Conservation (phyloP, 2,113 vertebrate species). For the Myodes glareolus region DNA sequence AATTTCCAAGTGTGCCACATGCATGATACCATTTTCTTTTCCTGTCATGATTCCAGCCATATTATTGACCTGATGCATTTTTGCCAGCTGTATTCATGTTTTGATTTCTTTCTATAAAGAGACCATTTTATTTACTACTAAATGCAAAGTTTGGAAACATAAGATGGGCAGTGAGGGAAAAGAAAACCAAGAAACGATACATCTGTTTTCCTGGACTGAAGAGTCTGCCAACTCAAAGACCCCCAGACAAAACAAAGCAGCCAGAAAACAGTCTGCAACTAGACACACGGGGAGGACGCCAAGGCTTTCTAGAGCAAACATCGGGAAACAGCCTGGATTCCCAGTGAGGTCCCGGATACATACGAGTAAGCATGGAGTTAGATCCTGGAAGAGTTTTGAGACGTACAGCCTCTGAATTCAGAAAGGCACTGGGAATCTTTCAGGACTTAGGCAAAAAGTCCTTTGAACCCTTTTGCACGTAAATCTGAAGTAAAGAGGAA, state of each 20-base stretch:
- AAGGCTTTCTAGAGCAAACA: not conserved
- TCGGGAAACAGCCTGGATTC: conserved; percentile 25
- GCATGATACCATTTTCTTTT: not conserved
- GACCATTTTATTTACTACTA: conserved; percentile 33
- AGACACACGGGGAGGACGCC: not conserved
- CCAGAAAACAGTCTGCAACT: conserved; percentile 4
- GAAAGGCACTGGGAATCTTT: not conserved
- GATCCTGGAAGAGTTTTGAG: not conserved
- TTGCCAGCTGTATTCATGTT: conserved; percentile 27
- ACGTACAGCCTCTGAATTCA: not conserved
- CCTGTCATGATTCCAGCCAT: not conserved
- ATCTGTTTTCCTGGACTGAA: not conserved
- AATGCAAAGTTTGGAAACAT: conserved; percentile 1
- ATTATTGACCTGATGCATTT: conserved; percentile 17
- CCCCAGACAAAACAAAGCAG: not conserved
- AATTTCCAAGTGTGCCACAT: conserved; percentile 14
- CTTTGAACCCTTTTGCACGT: not conserved
- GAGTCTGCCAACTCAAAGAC: not conserved
- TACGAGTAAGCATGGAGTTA: not conserved
- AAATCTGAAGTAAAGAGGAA: conserved; percentile 7
- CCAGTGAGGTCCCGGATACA: not conserved
- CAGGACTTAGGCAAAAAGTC: not conserved
- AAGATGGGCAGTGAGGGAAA: not conserved
- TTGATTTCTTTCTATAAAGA: conserved; percentile 37
- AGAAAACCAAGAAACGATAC: conserved; percentile 27